Base-by-base conservation (phyloP, 2,888 invertebrate genomes). In the Dyspetes luteomarginatus region DNA sequence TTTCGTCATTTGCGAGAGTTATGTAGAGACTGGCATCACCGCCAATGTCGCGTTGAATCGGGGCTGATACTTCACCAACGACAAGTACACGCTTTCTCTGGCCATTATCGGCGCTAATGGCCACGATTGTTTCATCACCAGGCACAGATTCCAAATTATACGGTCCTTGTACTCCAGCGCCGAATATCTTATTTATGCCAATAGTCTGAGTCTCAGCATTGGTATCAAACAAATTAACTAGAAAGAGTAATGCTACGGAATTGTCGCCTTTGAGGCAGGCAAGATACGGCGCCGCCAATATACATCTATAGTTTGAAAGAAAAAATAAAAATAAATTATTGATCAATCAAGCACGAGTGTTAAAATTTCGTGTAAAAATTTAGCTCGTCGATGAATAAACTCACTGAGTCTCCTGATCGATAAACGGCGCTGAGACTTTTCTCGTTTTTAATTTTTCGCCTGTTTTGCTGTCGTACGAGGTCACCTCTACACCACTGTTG, bases 221-320 rank as follows among this genome's bases (percentile, higher is more conserved):
- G 36, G 86, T 78, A 58, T 90, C 88, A 41, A 91, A 91, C 76
- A 96, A 92, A 88, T 96, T 94, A 22, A 96, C 88, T 7, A 95
- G 94, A 36, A 95, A 93, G 17, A 96, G 89, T 79, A 94, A 93
- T 78, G 92, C 92, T 36, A 93, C 91, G 19, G 91, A 92, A 71
- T 92, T 92, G 4, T 90, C 91, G 12, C 93, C 93, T 0, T 95
- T 94, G 24, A 95, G 84, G 86, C 97, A 97, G 4, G 94, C 94
- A 90, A 95, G 95, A 90, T 94, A 95, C 4, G 94, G 94, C 0
- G 94, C 93, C 36, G 95, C 93, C 67, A 95, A 85, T 4, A 94
- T 89, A 90, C 97, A 97, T 82, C 94, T 94, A 92, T 62, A n/a
- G 55, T 68, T 68, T 77, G 19, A 43, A 36, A 9, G 2, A 60